Base-by-base conservation (phyloP, 2,888 invertebrate species). In the Microplitis deprimator region DNA sequence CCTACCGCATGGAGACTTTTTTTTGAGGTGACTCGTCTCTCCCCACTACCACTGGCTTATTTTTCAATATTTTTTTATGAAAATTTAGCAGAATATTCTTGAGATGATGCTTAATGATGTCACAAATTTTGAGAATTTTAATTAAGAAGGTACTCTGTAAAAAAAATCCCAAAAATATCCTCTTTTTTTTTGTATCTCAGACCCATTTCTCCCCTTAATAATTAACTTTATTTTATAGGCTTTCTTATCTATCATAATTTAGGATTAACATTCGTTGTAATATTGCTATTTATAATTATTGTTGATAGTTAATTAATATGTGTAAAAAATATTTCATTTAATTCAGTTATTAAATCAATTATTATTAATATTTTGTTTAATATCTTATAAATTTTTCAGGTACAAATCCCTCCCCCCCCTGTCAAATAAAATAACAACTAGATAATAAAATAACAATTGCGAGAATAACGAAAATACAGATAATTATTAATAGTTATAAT, bases 301-400 rank as follows among this genome's bases (percentile, higher is more conserved):
- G 50, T 50, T 50, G 50, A 13, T 50, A 13, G 50, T 50, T 50
- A 13, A 50, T 13, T 50, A 50, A 50, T 50, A 50, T 50, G 13
- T 50, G 50, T 50, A 50, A 50, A 50, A 50, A 50, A 50, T 50
- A 50, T 50, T 50, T 50, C 13, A 50, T 50, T 50, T 50, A 13
- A 50, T 50, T 8, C 50, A 50, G 13, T 50, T 50, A 50, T 50
- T 50, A 29, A 29, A 29, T 29, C 29, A 29, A 29, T 1, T 50
- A 13, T 50, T 8, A 50, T 50, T 50, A 50, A 50, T 2, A 41
- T 68, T 41, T 68, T 41, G 40, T 8, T 8, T 20, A 20, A 68
- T n/a, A 68, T 17, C 17, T 68, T 41, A 17, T 13, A 17, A 16
- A 40, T 10, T 5, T 41, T 68, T 68, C 68, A 68, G 68, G 41